Percentiles rank a stretch among this genome's conserved stretches.
These are phyloP conservation scores for Danionella dracula DNA, from an alignment of 2,797 vertebrate species.

Conservation along the genomic window DNA sequence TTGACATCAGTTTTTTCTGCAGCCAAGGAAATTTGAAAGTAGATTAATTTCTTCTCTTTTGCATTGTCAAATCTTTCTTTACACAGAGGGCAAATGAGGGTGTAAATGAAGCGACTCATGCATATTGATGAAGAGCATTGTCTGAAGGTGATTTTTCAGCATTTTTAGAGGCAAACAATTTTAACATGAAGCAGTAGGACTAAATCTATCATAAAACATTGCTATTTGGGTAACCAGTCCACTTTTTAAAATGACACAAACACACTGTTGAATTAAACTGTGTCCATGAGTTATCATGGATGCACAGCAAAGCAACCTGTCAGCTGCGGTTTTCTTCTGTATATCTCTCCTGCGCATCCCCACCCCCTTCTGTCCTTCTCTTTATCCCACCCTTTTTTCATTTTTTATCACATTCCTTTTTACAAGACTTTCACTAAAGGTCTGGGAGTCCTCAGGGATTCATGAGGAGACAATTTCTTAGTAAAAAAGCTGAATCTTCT, in stretches of 20 bases:
- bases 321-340: conserved; percentile 1
- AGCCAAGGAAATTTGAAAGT: conserved; percentile 28
- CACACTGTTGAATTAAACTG: conserved; percentile 6
- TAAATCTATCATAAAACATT: conserved; percentile 9
- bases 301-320: conserved; percentile 18
- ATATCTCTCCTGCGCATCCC: not conserved
- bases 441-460: not conserved
- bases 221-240: not conserved
- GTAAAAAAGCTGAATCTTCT: no score
- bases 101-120: conserved; percentile 33
- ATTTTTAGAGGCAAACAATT: conserved; percentile 22
- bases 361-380: not conserved
- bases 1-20: conserved; percentile 35
- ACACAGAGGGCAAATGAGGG: conserved; percentile 18
- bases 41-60: conserved; percentile 15
- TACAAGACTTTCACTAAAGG: conserved; percentile 7
- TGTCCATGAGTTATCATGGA: conserved; percentile 31
- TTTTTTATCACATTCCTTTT: not conserved
- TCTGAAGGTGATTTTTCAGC: conserved; percentile 25
- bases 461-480: conserved; percentile 10
- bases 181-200: not conserved
- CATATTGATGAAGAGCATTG: conserved; percentile 35
- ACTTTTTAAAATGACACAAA: conserved; percentile 14
- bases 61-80: not conserved
- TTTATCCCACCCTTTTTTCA: not conserved